Base-by-base conservation (phyloP, 2,113 vertebrate genomes). In the Platichthys stellatus region DNA sequence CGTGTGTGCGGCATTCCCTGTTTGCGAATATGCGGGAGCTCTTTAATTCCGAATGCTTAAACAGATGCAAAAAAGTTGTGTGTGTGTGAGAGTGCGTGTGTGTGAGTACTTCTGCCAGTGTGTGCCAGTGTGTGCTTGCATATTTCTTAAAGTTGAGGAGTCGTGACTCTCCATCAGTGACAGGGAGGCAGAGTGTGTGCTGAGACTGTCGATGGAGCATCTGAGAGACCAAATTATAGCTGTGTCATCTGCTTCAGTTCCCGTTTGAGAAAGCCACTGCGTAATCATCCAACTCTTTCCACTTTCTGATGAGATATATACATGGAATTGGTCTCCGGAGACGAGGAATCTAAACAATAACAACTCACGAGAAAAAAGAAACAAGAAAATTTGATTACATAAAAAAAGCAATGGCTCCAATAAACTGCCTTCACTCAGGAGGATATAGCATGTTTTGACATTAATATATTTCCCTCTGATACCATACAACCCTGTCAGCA, bases 141-240 rank as follows among this genome's bases (percentile, higher is more conserved):
- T 89, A 89, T 88, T 91, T 89, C 79, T 83, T 82, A 74, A 87
- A 90, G 83, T 92, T 69, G 76, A 86, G 74, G 81, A 92, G 89
- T 90, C 90, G 91, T 90, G 90, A 92, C 89, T 90, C 87, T 90
- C 88, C 88, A 88, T 92, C 89, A 92, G 90, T 85, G 82, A 85
- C 80, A 78, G 83, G 83, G 83, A 80, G 60, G 81, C 72, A 80
- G 86, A 89, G 88, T 81, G 87, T 91, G 91, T 86, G 89, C 89
- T 66, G 85, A 78, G 88, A 93, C 90, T 89, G 86, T 88, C 83
- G 87, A 89, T 91, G 86, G 87, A 93, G 87, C 87, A 88, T 89
- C 87, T 82, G 78, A 93, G 87, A 85, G 86, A 91, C 80, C 84
- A 89, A 92, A 93, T 93, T 90, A 90, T 90, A 88, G 88, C 88